A percentile compares a stretch with the other conserved stretches of the same genome.
phyloP scores from a whole-genome alignment of 2,888 invertebrate genomes.

The Nezara viridula region DNA sequence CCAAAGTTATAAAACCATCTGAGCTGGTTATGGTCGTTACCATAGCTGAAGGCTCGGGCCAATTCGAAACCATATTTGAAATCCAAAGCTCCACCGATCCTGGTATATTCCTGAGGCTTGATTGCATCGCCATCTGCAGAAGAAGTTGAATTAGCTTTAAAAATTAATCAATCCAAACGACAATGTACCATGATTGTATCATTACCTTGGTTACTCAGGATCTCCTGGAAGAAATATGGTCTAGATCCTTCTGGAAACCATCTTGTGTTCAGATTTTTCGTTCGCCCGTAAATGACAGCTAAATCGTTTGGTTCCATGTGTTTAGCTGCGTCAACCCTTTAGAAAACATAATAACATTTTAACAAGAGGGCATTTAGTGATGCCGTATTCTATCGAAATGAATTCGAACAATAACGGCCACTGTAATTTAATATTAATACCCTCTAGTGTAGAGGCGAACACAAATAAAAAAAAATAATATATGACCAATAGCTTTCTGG shows the following conservation, averaged over 20 bases:
- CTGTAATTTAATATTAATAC: too few relatives aligned
- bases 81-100: constrained; percentile 80
- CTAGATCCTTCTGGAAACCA: constrained; percentile 74
- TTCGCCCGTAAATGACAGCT: constrained; percentile 75
- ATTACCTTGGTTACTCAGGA: constrained; percentile 71
- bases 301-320: too few relatives aligned
- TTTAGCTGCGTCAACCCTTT: constrained; percentile 82
- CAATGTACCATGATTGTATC: neutral
- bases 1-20: constrained; percentile 77
- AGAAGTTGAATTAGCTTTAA: neutral
- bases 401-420: too few relatives aligned
- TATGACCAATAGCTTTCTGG: too few relatives aligned
- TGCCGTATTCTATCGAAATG: too few relatives aligned
- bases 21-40: constrained; percentile 76
- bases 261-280: constrained; percentile 74
- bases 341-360: neutral
- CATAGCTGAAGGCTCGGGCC: constrained; percentile 73
- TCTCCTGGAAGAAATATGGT: constrained; percentile 81
- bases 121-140: constrained; percentile 70
- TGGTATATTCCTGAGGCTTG: constrained; percentile 70
- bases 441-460: too few relatives aligned
- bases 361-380: too few relatives aligned
- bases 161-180: neutral
- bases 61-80: constrained; percentile 76
- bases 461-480: too few relatives aligned